Base-by-base conservation (phyloP, 2,113 vertebrate genomes). In the Calcarius ornatus region DNA sequence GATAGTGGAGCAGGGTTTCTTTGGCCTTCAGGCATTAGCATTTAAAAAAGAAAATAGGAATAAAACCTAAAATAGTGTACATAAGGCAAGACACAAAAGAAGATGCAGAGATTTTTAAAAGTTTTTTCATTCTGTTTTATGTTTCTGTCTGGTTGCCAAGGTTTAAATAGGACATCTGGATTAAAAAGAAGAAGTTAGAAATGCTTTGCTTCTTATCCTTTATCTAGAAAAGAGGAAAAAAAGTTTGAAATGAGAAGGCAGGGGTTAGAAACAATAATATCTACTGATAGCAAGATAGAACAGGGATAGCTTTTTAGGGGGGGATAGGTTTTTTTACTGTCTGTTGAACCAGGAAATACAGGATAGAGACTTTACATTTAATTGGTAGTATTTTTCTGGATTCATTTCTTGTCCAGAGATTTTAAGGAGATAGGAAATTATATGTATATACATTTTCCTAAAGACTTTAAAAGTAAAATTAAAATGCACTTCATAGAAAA, bases 131-230 rank as follows among this genome's bases (percentile, higher is more conserved):
- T 69, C 7, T 25, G 5, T 86, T 84, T 95, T 76, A 42, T 60
- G 6, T 53, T 85, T 76, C 38, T 87, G 45, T 28, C 42, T 4
- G 1, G 11, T 69, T 94, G 54, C 59, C 59, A 92, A 88, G 19
- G 13, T 61, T 86, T 93, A 93, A 93, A 65, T 61, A 95, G 71
- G 78, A 92, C 75, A 90, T 69, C 40, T 69, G 53, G 30, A 83
- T 92, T 92, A n/a, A 94, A 94, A 77, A 81, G 24, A 22, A 71
- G 6, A 78, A 88, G 60, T 86, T 88, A 59, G 59, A 91, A 78
- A 20, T 78, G 22, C 3, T 40, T 56, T 82, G 2, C 8, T 81
- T 95, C 83, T 69, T 51, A 75, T 81, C 77, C 60, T 83, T 94
- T 91, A 78, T 83, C 92, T 84, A 81, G 56, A 83, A 81, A 71